Evolutionary conservation across 1,140 invertebrate species (phyloP).

Genomic region (Ephestia elutella): DNA sequence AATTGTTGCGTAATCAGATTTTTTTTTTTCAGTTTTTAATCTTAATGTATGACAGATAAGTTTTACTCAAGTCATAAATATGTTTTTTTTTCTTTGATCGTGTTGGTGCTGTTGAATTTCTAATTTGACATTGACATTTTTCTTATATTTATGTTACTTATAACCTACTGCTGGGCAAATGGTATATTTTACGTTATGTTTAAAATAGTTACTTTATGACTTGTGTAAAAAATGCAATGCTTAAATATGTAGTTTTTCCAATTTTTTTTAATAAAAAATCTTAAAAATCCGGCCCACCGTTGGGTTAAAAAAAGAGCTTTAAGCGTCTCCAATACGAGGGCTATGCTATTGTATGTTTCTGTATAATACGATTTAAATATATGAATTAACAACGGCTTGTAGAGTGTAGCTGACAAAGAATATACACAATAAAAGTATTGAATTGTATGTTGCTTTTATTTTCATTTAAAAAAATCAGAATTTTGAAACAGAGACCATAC

Average conservation of each 20-base stretch:
- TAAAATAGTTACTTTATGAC: too few species aligned
- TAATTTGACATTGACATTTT: too few species aligned
- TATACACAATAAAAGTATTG: conserved; percentile 40
- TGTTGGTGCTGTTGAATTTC: not conserved
- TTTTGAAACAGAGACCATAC: too few species aligned
- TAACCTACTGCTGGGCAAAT: too few species aligned
- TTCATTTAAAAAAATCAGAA: too few species aligned
- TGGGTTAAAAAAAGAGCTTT: conserved; percentile 7
- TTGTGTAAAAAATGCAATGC: too few species aligned
- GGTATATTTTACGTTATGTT: too few species aligned
- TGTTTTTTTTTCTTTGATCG: not conserved
- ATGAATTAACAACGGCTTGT: conserved; percentile 12
- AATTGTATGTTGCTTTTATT: not conserved
- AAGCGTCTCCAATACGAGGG: conserved; percentile 3
- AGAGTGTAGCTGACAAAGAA: conserved; percentile 26
- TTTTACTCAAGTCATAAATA: too few species aligned
- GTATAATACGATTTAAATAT: conserved; percentile 5
- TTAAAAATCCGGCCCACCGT: not conserved
- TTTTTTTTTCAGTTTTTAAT: not conserved
- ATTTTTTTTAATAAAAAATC: not conserved
- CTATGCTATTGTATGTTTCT: conserved; percentile 6
- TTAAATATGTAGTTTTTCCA: too few species aligned
- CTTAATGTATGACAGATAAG: too few species aligned
- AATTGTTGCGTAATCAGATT: too few species aligned
- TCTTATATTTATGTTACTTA: too few species aligned